These are phyloP conservation scores for Ophion ellenae DNA, from an alignment of 2,888 invertebrate species.

Conservation along the genomic window DNA sequence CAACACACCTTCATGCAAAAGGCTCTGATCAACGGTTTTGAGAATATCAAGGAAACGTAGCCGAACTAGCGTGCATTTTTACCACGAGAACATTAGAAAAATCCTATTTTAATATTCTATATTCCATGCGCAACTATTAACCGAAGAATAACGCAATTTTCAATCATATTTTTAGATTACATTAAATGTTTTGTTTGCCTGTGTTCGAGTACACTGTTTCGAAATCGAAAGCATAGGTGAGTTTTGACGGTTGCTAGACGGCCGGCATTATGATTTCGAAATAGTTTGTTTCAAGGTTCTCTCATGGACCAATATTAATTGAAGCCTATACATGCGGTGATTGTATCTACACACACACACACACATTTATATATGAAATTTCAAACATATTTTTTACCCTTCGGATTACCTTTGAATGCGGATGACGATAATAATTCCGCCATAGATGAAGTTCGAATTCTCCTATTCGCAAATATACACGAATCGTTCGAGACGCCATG, in stretches of 20 bases:
- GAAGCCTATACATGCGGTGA: background rate
- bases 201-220: too few relatives aligned
- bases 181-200: too few relatives aligned
- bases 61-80: background rate
- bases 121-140: background rate
- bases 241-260: too few relatives aligned
- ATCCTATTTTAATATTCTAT: background rate
- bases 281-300: background rate
- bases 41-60: background rate
- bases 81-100: constrained; percentile 2
- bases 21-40: too few relatives aligned
- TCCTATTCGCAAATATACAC: background rate
- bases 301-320: background rate
- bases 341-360: background rate
- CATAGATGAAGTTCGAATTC: background rate
- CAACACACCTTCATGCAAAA: too few relatives aligned
- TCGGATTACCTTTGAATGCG: background rate
- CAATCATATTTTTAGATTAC: too few relatives aligned
- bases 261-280: too few relatives aligned
- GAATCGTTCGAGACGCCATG: background rate
- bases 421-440: background rate
- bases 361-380: background rate
- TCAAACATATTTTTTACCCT: background rate
- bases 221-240: too few relatives aligned
- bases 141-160: too few relatives aligned